phyloP scores from a whole-genome alignment of 2,888 invertebrate species.

The Chirona hameri region DNA sequence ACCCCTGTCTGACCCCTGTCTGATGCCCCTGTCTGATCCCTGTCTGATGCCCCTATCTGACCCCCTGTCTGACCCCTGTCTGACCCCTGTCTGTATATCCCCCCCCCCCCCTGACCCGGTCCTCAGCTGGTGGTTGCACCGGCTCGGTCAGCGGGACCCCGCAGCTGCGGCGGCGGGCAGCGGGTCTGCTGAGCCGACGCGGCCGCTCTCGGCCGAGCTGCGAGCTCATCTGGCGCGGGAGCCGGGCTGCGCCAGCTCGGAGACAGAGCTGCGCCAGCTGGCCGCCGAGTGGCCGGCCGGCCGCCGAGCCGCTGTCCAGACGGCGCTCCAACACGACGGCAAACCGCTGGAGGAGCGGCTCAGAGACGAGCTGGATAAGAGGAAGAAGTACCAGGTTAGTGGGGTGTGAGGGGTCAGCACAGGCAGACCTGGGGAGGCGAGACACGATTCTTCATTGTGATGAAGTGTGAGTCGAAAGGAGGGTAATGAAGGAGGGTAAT shows the following conservation, averaged over 20 bases:
- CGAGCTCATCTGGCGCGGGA: not conserved
- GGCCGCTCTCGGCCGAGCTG: conserved; percentile 4
- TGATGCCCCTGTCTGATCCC: too few relatives aligned
- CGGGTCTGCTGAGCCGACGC: not conserved
- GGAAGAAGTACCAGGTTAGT: conserved; percentile 4
- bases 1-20: too few relatives aligned
- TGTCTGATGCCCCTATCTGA: too few relatives aligned
- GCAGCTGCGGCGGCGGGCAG: not conserved
- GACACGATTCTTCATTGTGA: too few relatives aligned
- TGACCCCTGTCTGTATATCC: too few relatives aligned
- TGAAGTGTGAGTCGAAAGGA: too few relatives aligned
- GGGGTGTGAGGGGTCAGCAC: too few relatives aligned
- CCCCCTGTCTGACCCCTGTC: too few relatives aligned
- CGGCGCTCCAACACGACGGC: not conserved
- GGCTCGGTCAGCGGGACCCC: not conserved
- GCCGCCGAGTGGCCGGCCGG: not conserved
- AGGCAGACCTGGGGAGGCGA: too few relatives aligned
- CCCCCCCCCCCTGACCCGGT: not conserved
- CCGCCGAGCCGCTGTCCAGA: not conserved
- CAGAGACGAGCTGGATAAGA: not conserved
- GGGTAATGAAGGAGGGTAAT: too few relatives aligned
- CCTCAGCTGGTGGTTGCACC: conserved; percentile 2
- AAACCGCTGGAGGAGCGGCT: not conserved
- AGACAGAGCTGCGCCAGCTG: not conserved
- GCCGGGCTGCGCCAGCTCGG: not conserved